Conservation (phyloP, 2,888 invertebrate species). For the Apantesis nais region DNA sequence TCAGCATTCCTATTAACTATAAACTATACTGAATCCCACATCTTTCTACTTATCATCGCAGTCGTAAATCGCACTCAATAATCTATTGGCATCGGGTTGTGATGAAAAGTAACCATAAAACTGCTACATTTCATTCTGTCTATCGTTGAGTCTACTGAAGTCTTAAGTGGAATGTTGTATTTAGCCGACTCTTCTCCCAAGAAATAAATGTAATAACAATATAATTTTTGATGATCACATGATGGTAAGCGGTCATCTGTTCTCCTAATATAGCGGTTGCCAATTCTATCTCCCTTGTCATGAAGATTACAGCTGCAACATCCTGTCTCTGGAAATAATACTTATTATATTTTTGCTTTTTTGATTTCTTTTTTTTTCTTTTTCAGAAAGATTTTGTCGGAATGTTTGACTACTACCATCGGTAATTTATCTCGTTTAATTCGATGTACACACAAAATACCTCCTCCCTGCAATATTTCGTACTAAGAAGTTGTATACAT, state of each 20-base stretch:
- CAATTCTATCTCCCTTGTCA: background rate
- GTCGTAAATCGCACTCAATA: too few relatives aligned
- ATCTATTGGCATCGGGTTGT: too few relatives aligned
- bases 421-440: background rate
- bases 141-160: too few relatives aligned
- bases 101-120: too few relatives aligned
- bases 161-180: too few relatives aligned
- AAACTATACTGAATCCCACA: too few relatives aligned
- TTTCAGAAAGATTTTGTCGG: background rate
- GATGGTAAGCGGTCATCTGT: background rate
- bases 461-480: conserved; percentile 9
- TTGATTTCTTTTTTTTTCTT: background rate
- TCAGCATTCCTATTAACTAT: too few relatives aligned
- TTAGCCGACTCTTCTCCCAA: background rate
- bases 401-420: background rate
- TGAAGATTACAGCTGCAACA: background rate
- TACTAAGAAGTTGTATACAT: conserved; percentile 3
- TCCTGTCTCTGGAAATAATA: background rate
- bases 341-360: background rate
- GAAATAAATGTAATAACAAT: background rate
- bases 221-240: background rate
- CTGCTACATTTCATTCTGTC: too few relatives aligned
- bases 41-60: too few relatives aligned
- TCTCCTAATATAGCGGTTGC: background rate
- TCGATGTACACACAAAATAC: conserved; percentile 6